Evolutionary conservation across 2,888 invertebrate genomes (phyloP).

Genomic region (Slavum lentiscoides): DNA sequence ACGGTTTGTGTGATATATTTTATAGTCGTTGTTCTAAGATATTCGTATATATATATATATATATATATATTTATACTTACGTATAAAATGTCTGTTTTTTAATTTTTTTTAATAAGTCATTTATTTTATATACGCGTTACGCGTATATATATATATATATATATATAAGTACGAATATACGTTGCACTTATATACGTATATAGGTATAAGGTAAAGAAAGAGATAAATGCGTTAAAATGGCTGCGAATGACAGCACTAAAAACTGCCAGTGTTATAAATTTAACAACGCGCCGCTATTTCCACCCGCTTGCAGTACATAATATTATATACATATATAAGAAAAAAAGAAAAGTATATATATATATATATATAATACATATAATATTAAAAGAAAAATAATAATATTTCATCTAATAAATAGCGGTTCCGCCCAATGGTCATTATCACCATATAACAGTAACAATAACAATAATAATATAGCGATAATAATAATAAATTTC

Average conservation of each 20-base stretch:
- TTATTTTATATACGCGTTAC: no score
- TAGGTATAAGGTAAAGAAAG: constrained; percentile 19
- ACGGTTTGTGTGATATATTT: neutral
- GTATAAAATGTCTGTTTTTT: no score
- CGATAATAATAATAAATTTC: constrained; percentile 23
- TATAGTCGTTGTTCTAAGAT: constrained; percentile 34
- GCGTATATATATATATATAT: neutral
- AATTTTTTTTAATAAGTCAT: no score
- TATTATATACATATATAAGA: neutral
- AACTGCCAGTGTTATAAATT: constrained; percentile 29
- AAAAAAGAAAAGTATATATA: constrained; percentile 27
- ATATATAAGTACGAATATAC: neutral
- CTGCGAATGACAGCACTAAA: constrained; percentile 36
- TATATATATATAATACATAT: no score
- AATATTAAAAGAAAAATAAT: no score
- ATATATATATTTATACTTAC: neutral
- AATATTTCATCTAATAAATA: neutral
- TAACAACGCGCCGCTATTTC: constrained; percentile 11
- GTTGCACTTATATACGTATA: neutral
- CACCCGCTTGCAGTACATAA: neutral
- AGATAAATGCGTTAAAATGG: constrained; percentile 24
- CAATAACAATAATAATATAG: no score
- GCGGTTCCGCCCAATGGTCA: neutral
- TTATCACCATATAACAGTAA: constrained; percentile 20
- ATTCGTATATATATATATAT: constrained; percentile 19